These are phyloP conservation scores for Parauchenoglanis punctatus DNA, from an alignment of 2,797 vertebrate genomes.

Conservation along the genomic window DNA sequence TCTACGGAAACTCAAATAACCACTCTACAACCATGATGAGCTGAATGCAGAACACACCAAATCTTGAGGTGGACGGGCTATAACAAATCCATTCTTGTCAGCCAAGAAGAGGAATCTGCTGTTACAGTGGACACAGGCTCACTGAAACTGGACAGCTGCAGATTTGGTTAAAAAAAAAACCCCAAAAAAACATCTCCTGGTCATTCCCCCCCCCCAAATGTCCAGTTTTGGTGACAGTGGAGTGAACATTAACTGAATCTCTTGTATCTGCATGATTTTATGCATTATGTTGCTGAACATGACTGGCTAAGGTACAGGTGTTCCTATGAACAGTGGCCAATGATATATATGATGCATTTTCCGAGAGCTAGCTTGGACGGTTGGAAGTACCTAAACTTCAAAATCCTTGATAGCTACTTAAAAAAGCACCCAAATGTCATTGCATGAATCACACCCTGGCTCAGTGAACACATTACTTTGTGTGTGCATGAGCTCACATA, in stretches of 20 bases:
- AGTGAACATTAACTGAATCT: background rate
- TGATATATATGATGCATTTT: background rate
- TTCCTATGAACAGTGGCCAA: background rate
- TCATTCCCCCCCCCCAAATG: background rate
- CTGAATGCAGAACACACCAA: background rate
- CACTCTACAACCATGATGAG: background rate
- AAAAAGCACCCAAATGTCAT: background rate
- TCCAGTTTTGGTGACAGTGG: background rate
- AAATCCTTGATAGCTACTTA: background rate
- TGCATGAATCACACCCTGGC: constrained; percentile 1
- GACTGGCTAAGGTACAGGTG: background rate
- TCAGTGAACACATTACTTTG: background rate
- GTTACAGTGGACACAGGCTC: background rate
- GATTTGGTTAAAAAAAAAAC: background rate
- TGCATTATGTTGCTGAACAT: background rate
- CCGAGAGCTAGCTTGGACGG: background rate
- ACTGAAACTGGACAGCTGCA: background rate
- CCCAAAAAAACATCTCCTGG: background rate
- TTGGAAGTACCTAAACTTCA: background rate
- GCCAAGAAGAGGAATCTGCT: background rate
- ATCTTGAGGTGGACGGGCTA: background rate
- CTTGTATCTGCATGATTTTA: background rate
- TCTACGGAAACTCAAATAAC: background rate
- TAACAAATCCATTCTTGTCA: background rate
- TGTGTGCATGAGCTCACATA: constrained; percentile 35